These are phyloP conservation scores for Sabatieria punctata DNA, from an alignment of 2,888 invertebrate genomes.

Conservation along the genomic window DNA sequence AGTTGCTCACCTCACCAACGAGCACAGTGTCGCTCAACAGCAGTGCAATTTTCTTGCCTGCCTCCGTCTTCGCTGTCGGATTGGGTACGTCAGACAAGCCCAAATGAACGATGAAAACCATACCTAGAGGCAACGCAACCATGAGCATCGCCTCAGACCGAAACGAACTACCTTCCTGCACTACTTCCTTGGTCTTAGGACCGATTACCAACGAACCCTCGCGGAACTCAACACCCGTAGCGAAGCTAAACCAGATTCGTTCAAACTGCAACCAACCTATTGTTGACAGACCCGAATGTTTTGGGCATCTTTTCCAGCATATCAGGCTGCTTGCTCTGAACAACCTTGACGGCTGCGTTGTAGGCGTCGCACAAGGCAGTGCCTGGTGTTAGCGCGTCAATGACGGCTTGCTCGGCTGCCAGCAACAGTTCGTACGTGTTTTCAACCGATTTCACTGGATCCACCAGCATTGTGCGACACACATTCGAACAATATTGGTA, in stretches of 20 bases:
- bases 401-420: constrained; percentile 69
- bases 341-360: constrained; percentile 57
- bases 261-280: constrained; percentile 15
- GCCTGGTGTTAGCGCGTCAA: constrained; percentile 58
- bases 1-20: constrained; percentile 60
- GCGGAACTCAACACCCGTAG: constrained; percentile 92
- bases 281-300: constrained; percentile 54
- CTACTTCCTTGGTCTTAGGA: constrained; percentile 60
- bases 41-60: constrained; percentile 65
- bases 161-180: constrained; percentile 48
- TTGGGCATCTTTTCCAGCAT: constrained; percentile 77
- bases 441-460: constrained; percentile 54
- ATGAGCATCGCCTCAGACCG: not conserved
- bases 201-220: constrained; percentile 81
- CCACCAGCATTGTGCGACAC: constrained; percentile 82
- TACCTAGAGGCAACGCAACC: constrained; percentile 40
- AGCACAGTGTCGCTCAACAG: constrained; percentile 94
- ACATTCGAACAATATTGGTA: constrained; percentile 97
- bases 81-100: constrained; percentile 72
- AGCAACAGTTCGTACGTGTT: constrained; percentile 79
- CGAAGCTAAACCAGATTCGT: constrained; percentile 46
- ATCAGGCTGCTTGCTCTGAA: constrained; percentile 67
- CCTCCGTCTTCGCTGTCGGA: constrained; percentile 60
- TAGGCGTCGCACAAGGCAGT: constrained; percentile 69
- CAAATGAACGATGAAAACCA: constrained; percentile 89